phyloP scores from a whole-genome alignment of 2,888 invertebrate genomes.

The Sesamia inferens region DNA sequence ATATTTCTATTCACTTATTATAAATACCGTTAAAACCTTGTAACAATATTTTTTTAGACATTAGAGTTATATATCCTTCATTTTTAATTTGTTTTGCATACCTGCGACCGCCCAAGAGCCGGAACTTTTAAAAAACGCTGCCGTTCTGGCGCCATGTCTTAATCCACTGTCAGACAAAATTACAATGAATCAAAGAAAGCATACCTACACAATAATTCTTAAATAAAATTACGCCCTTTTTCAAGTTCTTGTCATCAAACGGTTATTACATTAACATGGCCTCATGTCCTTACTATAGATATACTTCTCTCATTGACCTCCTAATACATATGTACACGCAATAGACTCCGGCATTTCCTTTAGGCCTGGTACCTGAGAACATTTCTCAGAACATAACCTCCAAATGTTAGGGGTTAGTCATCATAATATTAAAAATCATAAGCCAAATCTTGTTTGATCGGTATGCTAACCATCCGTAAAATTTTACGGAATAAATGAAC shows the following conservation, averaged over 20 bases:
- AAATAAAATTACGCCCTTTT: slow-evolving; percentile 13
- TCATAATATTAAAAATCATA: slow-evolving; percentile 74
- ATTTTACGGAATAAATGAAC: slow-evolving; percentile 46
- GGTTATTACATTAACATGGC: slow-evolving; percentile 37
- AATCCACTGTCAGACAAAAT: background rate
- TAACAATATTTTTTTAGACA: too few species aligned
- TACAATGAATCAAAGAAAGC: background rate
- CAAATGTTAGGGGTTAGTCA: slow-evolving; percentile 78
- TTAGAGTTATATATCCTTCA: too few species aligned
- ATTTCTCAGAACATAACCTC: slow-evolving; percentile 76
- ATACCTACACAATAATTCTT: slow-evolving; percentile 1
- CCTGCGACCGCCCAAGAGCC: too few species aligned
- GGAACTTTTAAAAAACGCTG: too few species aligned
- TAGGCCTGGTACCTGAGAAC: slow-evolving; percentile 69
- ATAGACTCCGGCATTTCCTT: slow-evolving; percentile 78
- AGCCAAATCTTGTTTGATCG: slow-evolving; percentile 66
- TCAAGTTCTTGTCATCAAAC: slow-evolving; percentile 30
- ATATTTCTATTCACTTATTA: too few species aligned
- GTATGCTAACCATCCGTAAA: slow-evolving; percentile 58
- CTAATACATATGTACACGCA: slow-evolving; percentile 49
- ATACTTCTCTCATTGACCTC: slow-evolving; percentile 56
- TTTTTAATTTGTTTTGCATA: too few species aligned
- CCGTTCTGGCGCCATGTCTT: too few species aligned
- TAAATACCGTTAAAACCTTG: too few species aligned
- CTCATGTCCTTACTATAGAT: slow-evolving; percentile 52